Percentiles rank a stretch among this genome's conserved stretches.
These are phyloP conservation scores for Samia ricini DNA, from an alignment of 1,140 invertebrate genomes.

Conservation along the genomic window DNA sequence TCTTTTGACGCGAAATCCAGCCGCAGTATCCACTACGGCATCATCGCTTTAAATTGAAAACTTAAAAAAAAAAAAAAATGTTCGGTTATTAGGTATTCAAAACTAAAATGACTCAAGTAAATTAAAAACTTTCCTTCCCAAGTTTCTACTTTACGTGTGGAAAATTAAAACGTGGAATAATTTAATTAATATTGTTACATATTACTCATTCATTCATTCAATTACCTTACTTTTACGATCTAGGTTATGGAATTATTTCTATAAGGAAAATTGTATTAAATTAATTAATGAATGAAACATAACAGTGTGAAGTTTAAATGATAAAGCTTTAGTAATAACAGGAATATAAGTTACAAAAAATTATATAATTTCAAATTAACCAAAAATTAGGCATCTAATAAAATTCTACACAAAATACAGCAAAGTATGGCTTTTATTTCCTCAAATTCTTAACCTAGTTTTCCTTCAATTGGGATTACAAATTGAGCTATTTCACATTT, in stretches of 20 bases:
- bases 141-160: not conserved
- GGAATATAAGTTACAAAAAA: too few species aligned
- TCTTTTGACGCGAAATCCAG: too few species aligned
- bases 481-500: too few species aligned
- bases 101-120: not conserved
- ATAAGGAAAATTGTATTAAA: not conserved
- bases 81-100: not conserved
- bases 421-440: too few species aligned
- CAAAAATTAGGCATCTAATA: too few species aligned
- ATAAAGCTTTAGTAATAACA: not conserved
- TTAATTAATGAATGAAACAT: not conserved
- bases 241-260: not conserved
- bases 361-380: too few species aligned
- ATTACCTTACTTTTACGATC: slow-evolving; percentile 1
- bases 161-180: not conserved
- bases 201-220: not conserved
- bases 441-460: too few species aligned
- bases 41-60: too few species aligned
- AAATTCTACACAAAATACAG: too few species aligned
- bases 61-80: too few species aligned
- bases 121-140: not conserved
- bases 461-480: too few species aligned
- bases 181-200: not conserved
- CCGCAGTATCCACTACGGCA: too few species aligned
- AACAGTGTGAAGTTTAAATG: not conserved